Base-by-base conservation (phyloP, 2,113 vertebrate genomes). In the Trochalopteron elliotii region DNA sequence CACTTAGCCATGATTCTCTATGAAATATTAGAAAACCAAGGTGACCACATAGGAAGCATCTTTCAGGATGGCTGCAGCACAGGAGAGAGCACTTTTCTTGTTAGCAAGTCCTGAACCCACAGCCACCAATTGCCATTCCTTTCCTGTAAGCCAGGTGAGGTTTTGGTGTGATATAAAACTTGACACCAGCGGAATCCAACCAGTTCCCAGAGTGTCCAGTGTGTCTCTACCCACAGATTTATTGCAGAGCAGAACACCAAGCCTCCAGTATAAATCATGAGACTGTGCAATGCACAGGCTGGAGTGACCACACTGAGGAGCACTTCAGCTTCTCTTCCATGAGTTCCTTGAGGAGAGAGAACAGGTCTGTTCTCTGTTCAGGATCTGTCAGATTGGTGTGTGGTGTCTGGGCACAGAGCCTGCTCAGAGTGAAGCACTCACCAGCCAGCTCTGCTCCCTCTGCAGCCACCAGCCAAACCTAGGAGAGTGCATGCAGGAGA, bases 21-120 rank as follows among this genome's bases (percentile, higher is more conserved):
- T 24, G 72, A 82, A 68, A 81, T 93, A 47, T 83, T 71, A 84
- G 86, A 90, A 79, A 93, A 39, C 25, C 52, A 90, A 89, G 40
- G 76, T 92, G 86, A 78, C 92, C 90, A 95, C 5, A 1, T 7
- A 60, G 25, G 31, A 60, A 71, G 57, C 28, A 64, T n/a, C 39
- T 81, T 83, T 86, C 27, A 60, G 75, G 82, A 76, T 47, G 15
- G 80, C 18, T 63, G 31, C 64, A 84, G 49, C 31, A 52, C 47
- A 81, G 68, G 37, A 47, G 15, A 71, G 27, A n/a, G 9, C 55
- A 9, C 10, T 65, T 75, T 15, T 52, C 15, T 31, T 25, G 16
- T 55, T 45, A 57, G 25, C 50, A 80, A 47, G 19, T 25, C 21
- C 16, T 74, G 35, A 69, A 70, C 27, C 24, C 31, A 31, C 35